Percentiles rank a stretch among this genome's conserved stretches.
Evolutionary conservation across 1,140 invertebrate species (phyloP).

Genomic region (Apis florea): DNA sequence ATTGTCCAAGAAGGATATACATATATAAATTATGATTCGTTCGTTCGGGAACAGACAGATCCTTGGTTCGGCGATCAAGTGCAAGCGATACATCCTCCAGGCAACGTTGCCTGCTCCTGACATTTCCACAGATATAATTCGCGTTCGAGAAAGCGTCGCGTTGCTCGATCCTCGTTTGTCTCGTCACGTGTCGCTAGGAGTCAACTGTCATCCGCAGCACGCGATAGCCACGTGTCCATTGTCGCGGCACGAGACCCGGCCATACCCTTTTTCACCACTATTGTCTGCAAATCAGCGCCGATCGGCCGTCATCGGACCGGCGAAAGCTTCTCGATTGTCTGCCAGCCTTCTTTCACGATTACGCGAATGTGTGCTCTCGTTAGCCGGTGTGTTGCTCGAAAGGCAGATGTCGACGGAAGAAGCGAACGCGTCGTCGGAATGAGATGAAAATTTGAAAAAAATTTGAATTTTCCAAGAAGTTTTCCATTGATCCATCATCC

Average conservation of each 20-base stretch:
- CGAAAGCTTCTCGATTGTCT: slow-evolving; percentile 52
- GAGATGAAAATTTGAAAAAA: no score
- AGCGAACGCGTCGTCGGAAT: no score
- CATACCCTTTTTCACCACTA: slow-evolving; percentile 64
- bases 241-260: slow-evolving; percentile 52
- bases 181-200: slow-evolving; percentile 62
- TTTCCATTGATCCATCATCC: no score
- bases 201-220: slow-evolving; percentile 67
- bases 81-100: slow-evolving; percentile 13
- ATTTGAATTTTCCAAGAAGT: no score
- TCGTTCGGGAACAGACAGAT: slow-evolving; percentile 5
- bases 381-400: slow-evolving; percentile 11
- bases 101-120: slow-evolving; percentile 23
- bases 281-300: slow-evolving; percentile 67
- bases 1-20: no score
- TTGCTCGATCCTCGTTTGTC: slow-evolving; percentile 59
- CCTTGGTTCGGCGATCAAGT: background rate
- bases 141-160: slow-evolving; percentile 13
- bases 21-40: no score
- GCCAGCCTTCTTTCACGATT: background rate
- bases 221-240: slow-evolving; percentile 65
- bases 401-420: no score
- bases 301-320: slow-evolving; percentile 51
- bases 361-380: slow-evolving; percentile 31
- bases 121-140: slow-evolving; percentile 42